phyloP scores from a whole-genome alignment of 30 jellyfish, hydroid and myxozoan genomes.

The Cassiopea xamachana region DNA sequence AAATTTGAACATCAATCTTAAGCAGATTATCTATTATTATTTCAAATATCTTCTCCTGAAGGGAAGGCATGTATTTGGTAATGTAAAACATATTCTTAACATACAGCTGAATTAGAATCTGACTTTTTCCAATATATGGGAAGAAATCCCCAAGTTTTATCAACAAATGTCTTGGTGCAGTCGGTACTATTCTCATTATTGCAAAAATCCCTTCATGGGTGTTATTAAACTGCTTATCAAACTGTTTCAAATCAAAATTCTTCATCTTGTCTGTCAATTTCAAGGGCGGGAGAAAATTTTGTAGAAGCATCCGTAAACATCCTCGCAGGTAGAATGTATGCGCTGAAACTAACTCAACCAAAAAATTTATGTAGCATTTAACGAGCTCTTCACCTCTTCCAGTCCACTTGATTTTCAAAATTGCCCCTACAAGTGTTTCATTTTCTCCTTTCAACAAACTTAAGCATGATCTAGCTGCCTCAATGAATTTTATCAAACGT shows the following conservation, averaged over 20 bases:
- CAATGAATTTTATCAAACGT: conserved; percentile 10
- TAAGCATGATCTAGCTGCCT: conserved; percentile 57
- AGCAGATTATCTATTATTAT: conserved; percentile 59
- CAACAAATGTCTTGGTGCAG: conserved; percentile 56
- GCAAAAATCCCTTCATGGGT: conserved; percentile 48
- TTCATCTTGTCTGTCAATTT: conserved; percentile 4
- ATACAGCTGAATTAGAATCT: conserved; percentile 24
- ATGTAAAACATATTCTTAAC: conserved; percentile 40
- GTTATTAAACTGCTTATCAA: conserved; percentile 31
- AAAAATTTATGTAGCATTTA: conserved; percentile 23
- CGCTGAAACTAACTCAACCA: conserved; percentile 63
- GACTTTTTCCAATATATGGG: conserved; percentile 70
- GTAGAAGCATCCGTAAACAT: conserved; percentile 52
- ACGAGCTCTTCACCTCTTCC: conserved; percentile 18
- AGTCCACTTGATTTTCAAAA: conserved; percentile 53
- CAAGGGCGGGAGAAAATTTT: conserved; percentile 37
- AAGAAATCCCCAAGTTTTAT: conserved; percentile 9
- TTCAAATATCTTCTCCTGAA: conserved; percentile 47
- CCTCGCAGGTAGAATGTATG: conserved; percentile 62
- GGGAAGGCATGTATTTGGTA: conserved; percentile 48
- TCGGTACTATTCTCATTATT: conserved; percentile 48
- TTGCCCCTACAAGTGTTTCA: conserved; percentile 62
- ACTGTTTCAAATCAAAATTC: neutral
- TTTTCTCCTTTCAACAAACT: conserved; percentile 42
- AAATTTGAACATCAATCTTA: conserved; percentile 69